Percentiles rank a stretch among this genome's conserved stretches.
Evolutionary conservation across 2,888 invertebrate genomes (phyloP).

Genomic region (Oegoconia quadripuncta): DNA sequence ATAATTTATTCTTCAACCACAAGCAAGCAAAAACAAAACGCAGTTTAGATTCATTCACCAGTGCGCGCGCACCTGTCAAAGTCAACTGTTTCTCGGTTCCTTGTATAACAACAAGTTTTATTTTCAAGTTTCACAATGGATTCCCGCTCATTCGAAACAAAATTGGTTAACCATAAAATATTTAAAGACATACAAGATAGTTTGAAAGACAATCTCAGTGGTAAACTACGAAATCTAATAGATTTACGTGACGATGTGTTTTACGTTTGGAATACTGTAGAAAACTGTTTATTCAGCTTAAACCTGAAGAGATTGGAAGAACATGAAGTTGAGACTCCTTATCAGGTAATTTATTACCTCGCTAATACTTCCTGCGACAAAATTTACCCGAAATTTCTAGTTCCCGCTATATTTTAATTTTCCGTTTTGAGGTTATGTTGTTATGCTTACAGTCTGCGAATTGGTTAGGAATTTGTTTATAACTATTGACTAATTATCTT

Average conservation of each 20-base stretch:
- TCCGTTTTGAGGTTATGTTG: constrained; percentile 44
- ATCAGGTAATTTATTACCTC: constrained; percentile 73
- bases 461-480: no score
- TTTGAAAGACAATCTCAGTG: constrained; percentile 68
- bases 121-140: constrained; percentile 62
- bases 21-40: constrained; percentile 1
- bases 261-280: constrained; percentile 82
- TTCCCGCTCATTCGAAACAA: constrained; percentile 77
- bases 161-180: constrained; percentile 80
- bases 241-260: constrained; percentile 83
- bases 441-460: constrained; percentile 25
- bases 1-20: background rate
- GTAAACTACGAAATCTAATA: constrained; percentile 81
- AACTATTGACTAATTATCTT: no score
- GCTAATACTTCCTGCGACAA: constrained; percentile 4
- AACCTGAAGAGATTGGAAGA: constrained; percentile 76
- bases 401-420: constrained; percentile 21
- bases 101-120: constrained; percentile 3
- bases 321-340: constrained; percentile 70
- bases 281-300: constrained; percentile 81
- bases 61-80: constrained; percentile 11
- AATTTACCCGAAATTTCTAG: background rate
- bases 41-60: background rate
- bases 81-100: constrained; percentile 2
- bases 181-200: constrained; percentile 79